Percentiles rank a stretch among this genome's conserved stretches.
These are phyloP conservation scores for Ips typographus DNA, from an alignment of 1,140 invertebrate species.

Conservation along the genomic window DNA sequence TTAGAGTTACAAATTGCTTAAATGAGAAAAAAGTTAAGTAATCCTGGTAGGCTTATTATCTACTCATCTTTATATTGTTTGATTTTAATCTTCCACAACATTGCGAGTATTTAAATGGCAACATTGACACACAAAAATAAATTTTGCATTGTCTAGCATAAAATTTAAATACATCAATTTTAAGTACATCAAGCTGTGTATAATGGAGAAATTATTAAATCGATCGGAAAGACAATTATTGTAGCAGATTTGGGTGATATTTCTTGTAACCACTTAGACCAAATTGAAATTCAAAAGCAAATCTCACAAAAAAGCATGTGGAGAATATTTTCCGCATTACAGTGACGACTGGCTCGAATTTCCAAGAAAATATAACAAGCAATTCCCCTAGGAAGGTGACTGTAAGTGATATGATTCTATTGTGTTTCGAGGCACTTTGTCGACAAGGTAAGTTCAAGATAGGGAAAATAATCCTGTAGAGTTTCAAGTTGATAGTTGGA, in stretches of 20 bases:
- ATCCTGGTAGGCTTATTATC: too few species aligned
- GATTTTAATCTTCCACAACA: too few species aligned
- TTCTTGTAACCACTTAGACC: conserved; percentile 39
- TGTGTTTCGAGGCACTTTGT: conserved; percentile 44
- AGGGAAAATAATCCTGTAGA: conserved; percentile 2
- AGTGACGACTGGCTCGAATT: neutral
- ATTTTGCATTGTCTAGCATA: too few species aligned
- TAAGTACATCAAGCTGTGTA: too few species aligned
- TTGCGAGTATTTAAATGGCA: too few species aligned
- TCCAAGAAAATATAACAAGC: conserved; percentile 8
- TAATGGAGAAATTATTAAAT: conserved; percentile 29
- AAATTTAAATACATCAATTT: too few species aligned
- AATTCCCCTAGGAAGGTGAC: neutral
- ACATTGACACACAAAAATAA: too few species aligned
- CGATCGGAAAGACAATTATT: conserved; percentile 23
- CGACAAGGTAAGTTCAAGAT: conserved; percentile 41
- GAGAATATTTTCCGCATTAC: too few species aligned
- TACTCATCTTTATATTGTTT: too few species aligned
- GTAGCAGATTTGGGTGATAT: conserved; percentile 11
- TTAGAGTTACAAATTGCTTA: too few species aligned
- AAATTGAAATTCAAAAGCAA: conserved; percentile 18
- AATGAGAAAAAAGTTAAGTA: too few species aligned
- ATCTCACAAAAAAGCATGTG: too few species aligned
- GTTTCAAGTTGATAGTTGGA: conserved; percentile 2
- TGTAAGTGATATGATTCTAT: conserved; percentile 40